Percentiles rank a stretch among this genome's conserved stretches.
Evolutionary conservation across 2,888 invertebrate species (phyloP).

Genomic region (Hetaerina titia): DNA sequence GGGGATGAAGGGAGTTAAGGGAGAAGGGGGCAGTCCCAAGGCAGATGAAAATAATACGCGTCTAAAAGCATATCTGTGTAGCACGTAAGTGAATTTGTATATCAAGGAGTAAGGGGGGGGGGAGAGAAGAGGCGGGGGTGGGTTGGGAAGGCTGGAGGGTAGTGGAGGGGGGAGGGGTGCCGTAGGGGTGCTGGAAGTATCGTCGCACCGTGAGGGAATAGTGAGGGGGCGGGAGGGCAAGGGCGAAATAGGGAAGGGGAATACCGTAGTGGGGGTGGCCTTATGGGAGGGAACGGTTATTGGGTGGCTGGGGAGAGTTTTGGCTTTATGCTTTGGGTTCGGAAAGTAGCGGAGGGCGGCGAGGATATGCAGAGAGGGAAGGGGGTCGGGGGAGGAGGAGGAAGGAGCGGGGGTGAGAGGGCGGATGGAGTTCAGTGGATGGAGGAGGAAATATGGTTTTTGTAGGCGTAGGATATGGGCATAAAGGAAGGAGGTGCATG

Average conservation of each 20-base stretch:
- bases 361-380: neutral
- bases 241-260: slow-evolving; percentile 68
- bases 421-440: neutral
- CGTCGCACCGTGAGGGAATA: slow-evolving; percentile 70
- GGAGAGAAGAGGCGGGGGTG: slow-evolving; percentile 55
- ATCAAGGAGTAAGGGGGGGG: slow-evolving; percentile 72
- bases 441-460: neutral
- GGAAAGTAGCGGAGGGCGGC: neutral
- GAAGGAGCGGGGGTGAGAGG: neutral
- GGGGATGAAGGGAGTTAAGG: neutral
- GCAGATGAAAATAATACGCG: slow-evolving; percentile 72
- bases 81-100: slow-evolving; percentile 77
- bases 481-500: neutral
- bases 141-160: slow-evolving; percentile 70
- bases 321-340: slow-evolving; percentile 55
- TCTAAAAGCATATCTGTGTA: slow-evolving; percentile 78
- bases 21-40: slow-evolving; percentile 67
- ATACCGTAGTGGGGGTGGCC: neutral
- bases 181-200: slow-evolving; percentile 71
- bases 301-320: slow-evolving; percentile 32
- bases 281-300: slow-evolving; percentile 3
- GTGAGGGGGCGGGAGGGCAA: slow-evolving; percentile 66
- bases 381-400: neutral
- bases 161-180: slow-evolving; percentile 74
- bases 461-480: neutral